phyloP scores from a whole-genome alignment of 2,888 invertebrate genomes.

The Meteorus cinctellus region DNA sequence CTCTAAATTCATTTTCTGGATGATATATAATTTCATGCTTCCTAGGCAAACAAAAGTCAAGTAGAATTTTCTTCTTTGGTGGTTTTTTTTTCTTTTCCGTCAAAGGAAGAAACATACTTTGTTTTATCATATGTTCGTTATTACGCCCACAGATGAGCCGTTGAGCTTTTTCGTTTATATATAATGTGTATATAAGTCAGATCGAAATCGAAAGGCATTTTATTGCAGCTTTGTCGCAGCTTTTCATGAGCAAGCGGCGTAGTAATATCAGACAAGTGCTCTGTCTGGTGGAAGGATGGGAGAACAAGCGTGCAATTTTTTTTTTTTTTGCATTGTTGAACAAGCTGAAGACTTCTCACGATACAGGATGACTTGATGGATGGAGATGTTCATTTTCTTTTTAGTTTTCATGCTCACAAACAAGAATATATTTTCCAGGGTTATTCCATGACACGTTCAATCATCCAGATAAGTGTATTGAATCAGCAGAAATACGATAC shows the following conservation, averaged over 20 bases:
- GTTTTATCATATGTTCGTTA: too few relatives aligned
- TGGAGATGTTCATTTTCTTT: not conserved
- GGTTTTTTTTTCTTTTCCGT: conserved; percentile 21
- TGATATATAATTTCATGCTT: too few relatives aligned
- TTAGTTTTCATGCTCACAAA: not conserved
- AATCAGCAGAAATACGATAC: not conserved
- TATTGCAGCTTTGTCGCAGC: not conserved
- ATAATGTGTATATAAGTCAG: not conserved
- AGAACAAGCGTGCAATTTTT: not conserved
- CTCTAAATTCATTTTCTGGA: too few relatives aligned
- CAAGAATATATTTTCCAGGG: not conserved
- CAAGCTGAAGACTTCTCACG: not conserved
- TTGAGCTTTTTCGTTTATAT: too few relatives aligned
- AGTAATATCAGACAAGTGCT: not conserved
- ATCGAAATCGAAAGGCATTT: not conserved
- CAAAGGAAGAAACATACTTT: not conserved
- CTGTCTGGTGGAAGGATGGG: not conserved
- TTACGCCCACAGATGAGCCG: too few relatives aligned
- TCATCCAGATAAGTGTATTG: not conserved
- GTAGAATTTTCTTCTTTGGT: too few relatives aligned
- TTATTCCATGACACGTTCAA: not conserved
- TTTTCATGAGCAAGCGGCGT: not conserved
- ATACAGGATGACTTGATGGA: not conserved
- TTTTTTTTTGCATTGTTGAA: conserved; percentile 5
- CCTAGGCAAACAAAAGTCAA: too few relatives aligned